Evolutionary conservation across 1,140 invertebrate species (phyloP), one percentile per base, ranked within the genome.

Genomic region (Babylonia areolata): DNA sequence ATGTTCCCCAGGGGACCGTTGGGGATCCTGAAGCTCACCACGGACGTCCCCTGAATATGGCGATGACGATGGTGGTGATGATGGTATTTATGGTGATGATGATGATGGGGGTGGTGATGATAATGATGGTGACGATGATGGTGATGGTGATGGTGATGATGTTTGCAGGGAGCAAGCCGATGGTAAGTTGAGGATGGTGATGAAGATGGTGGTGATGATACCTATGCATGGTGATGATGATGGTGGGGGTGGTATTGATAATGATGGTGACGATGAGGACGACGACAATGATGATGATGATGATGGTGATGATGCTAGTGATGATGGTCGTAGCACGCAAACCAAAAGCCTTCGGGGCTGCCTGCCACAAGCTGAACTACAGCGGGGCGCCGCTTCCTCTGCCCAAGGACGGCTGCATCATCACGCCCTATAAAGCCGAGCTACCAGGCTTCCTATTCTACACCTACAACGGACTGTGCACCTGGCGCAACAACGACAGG

Each of bases 11-110:
- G 42, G 81, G 31, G 42, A 20, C 42, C 31, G 51, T 51, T 82
- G 51, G 51, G 42, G 51, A 54, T 82, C 39, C 12, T 82, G 81
- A 46, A 17, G 81, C 42, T 58, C 39, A 82, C 51, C 17, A 58
- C 33, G n/a, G 17, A 51, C 39, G 31, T 82, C 15, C 20, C 6
- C 9, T 51, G 46, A 51, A 11, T 6, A 51, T 51, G 46, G 46
- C 46, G 46, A 51, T 51, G 20, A 51, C 20, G 46, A 51, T 51
- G 46, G 20, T 51, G 46, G 20, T 51, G n/a, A n/a, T n/a, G n/a
- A n/a, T n/a, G n/a, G n/a, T n/a, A n/a, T n/a, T n/a, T n/a, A n/a
- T n/a, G n/a, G n/a, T n/a, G n/a, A n/a, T n/a, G n/a, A n/a, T n/a
- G n/a, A n/a, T n/a, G n/a, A n/a, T n/a, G n/a, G n/a, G n/a, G 46